Conservation (phyloP, 1,140 invertebrate genomes). For the Pentalonia nigronervosa region DNA sequence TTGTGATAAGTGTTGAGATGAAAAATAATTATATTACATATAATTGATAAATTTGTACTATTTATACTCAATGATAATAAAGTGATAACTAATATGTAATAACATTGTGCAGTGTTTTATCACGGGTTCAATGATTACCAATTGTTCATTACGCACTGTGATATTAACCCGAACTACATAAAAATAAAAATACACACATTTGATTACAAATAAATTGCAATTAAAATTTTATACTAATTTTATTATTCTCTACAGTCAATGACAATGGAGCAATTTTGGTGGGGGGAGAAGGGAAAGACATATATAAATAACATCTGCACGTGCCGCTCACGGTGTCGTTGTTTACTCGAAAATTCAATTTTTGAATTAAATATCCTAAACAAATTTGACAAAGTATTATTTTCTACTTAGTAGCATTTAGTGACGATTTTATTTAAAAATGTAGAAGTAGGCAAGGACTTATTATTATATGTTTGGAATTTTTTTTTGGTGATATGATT, state of each 20-base stretch:
- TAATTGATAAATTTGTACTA: conserved; percentile 18
- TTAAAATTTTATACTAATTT: background rate
- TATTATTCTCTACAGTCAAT: background rate
- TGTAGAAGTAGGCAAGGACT: background rate
- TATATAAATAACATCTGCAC: background rate
- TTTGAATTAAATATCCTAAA: background rate
- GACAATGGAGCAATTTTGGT: background rate
- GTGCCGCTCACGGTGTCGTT: background rate
- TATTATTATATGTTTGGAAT: too few species aligned
- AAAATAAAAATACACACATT: background rate
- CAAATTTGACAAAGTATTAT: background rate
- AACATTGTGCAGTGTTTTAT: background rate
- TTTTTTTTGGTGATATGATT: background rate
- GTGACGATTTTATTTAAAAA: background rate
- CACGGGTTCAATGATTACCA: background rate
- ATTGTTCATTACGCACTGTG: background rate
- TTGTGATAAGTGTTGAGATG: background rate
- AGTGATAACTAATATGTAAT: background rate
- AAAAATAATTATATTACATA: background rate
- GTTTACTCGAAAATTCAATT: background rate
- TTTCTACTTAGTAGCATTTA: background rate
- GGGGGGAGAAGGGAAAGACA: too few species aligned
- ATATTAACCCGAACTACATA: background rate
- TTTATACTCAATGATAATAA: background rate
- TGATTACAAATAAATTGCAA: background rate